These are phyloP conservation scores for Drosophila navojoa DNA, from an alignment of 1,140 invertebrate species.

Conservation along the genomic window DNA sequence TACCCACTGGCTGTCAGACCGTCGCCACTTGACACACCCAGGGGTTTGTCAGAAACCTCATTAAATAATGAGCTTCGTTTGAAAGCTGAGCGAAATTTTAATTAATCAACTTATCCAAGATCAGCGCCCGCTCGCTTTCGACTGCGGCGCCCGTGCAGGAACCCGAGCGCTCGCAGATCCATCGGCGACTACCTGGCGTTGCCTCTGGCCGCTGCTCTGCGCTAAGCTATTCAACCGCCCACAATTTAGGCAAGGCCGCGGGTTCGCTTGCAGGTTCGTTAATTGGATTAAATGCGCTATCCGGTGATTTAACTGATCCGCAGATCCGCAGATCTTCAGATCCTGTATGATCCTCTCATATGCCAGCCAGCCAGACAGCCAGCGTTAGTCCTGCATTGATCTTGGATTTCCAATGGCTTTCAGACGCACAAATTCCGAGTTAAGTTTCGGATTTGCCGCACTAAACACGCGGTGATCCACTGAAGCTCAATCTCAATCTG, in stretches of 20 bases:
- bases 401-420: conserved; percentile 67
- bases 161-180: not conserved
- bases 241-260: conserved; percentile 57
- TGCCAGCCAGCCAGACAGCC: not conserved
- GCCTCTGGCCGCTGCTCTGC: not conserved
- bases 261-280: conserved; percentile 34
- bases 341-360: conserved; percentile 13
- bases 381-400: conserved; percentile 63
- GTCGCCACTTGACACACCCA: conserved; percentile 63
- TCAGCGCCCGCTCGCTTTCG: conserved; percentile 9
- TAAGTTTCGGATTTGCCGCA: conserved; percentile 71
- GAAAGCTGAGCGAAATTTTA: conserved; percentile 79
- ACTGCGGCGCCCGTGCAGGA: not conserved
- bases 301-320: conserved; percentile 42
- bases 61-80: conserved; percentile 77
- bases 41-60: conserved; percentile 71
- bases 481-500: conserved; percentile 9
- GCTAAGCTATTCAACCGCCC: conserved; percentile 77
- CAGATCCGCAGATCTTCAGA: conserved; percentile 28
- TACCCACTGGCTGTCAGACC: conserved; percentile 39
- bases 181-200: not conserved
- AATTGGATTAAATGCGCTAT: conserved; percentile 60
- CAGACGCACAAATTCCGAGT: conserved; percentile 68
- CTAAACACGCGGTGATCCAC: conserved; percentile 72
- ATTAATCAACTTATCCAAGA: conserved; percentile 68